Percentiles rank a stretch among this genome's conserved stretches.
Evolutionary conservation across 2,888 invertebrate genomes (phyloP).

Genomic region (Drosophila hamatofila): DNA sequence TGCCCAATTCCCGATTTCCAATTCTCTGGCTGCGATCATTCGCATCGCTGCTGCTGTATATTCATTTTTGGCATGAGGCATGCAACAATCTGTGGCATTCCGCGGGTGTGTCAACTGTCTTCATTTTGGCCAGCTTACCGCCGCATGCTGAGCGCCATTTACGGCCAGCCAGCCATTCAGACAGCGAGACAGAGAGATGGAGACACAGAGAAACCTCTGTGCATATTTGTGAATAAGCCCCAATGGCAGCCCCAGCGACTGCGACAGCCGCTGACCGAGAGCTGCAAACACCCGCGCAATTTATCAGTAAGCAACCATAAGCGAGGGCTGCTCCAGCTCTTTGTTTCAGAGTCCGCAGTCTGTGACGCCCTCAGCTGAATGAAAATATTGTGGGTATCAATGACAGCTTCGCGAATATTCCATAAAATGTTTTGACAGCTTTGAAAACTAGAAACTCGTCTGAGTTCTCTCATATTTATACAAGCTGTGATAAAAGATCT

Average conservation of each 20-base stretch:
- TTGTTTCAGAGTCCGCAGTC: background rate
- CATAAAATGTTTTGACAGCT: background rate
- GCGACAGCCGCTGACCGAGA: conserved; percentile 9
- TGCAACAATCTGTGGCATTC: conserved; percentile 58
- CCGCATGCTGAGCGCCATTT: conserved; percentile 60
- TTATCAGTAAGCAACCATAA: conserved; percentile 4
- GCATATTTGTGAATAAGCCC: conserved; percentile 37
- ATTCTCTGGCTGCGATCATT: conserved; percentile 30
- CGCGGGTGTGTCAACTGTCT: conserved; percentile 63
- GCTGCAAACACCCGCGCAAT: conserved; percentile 52
- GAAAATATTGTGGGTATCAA: background rate
- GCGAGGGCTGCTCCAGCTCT: conserved; percentile 14
- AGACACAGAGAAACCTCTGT: background rate
- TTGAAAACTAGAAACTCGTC: background rate
- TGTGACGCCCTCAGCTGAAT: background rate
- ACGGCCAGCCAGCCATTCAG: conserved; percentile 26
- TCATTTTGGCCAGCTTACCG: conserved; percentile 45
- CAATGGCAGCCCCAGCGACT: conserved; percentile 8
- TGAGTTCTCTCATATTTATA: background rate
- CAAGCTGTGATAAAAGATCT: background rate
- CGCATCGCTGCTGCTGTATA: conserved; percentile 24
- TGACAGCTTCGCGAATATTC: background rate
- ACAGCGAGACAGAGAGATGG: background rate
- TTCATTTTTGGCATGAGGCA: conserved; percentile 44
- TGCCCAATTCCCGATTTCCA: background rate